Evolutionary conservation across 2,888 invertebrate genomes (phyloP).

Genomic region (Meandrusa payeni): DNA sequence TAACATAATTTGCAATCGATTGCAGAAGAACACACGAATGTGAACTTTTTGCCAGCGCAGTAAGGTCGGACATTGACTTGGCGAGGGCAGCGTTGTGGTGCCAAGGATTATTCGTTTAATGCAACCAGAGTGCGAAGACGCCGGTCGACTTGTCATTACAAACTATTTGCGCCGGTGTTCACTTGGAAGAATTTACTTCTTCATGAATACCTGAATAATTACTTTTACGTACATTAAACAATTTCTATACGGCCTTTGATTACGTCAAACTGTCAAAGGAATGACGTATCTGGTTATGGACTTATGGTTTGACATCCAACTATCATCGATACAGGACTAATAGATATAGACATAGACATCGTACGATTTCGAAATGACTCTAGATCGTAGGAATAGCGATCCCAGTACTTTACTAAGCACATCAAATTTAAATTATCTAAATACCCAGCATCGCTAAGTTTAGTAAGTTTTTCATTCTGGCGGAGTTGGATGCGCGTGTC

Average conservation of each 20-base stretch:
- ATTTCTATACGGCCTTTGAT: slow-evolving; percentile 10
- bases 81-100: slow-evolving; percentile 2
- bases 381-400: no score
- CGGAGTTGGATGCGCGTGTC: no score
- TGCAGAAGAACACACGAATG: slow-evolving; percentile 21
- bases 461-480: no score
- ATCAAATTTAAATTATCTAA: no score
- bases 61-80: slow-evolving; percentile 13
- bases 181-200: slow-evolving; percentile 44
- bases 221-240: slow-evolving; percentile 15
- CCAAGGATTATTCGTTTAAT: slow-evolving; percentile 37
- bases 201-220: slow-evolving; percentile 46
- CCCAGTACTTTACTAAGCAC: no score
- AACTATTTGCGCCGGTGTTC: slow-evolving; percentile 50
- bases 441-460: no score
- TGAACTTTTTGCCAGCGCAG: slow-evolving; percentile 4
- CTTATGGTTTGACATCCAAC: no score
- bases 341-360: no score
- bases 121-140: slow-evolving; percentile 45
- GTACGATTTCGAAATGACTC: no score
- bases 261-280: no score
- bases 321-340: no score
- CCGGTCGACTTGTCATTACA: slow-evolving; percentile 51
- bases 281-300: no score
- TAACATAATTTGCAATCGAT: slow-evolving; percentile 34